A percentile compares a stretch with the other conserved stretches of the same genome.
Evolutionary conservation across 2,797 vertebrate genomes (phyloP).

Genomic region (Loris lydekkerianus): DNA sequence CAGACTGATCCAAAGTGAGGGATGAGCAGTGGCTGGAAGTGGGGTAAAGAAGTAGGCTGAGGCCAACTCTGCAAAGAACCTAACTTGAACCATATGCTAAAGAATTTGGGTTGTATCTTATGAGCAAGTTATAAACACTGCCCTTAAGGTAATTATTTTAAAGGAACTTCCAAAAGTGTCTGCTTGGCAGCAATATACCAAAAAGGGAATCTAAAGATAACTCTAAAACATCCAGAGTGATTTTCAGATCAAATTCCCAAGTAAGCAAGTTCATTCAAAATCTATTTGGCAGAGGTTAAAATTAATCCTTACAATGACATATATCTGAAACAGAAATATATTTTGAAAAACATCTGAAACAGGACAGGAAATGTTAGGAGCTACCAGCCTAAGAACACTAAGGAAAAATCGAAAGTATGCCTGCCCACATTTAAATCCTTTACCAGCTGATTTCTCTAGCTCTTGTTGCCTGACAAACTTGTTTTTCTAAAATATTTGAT

Average conservation of each 20-base stretch:
- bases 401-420: neutral
- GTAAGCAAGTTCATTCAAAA: slow-evolving; percentile 50
- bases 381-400: neutral
- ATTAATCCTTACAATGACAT: slow-evolving; percentile 40
- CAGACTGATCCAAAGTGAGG: neutral
- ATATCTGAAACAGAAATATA: neutral
- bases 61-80: neutral
- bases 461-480: slow-evolving; percentile 51
- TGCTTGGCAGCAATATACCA: slow-evolving; percentile 27
- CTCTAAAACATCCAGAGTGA: slow-evolving; percentile 65
- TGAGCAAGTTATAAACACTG: neutral
- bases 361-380: neutral
- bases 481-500: slow-evolving; percentile 63
- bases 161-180: slow-evolving; percentile 39
- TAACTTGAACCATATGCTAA: neutral
- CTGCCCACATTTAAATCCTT: neutral
- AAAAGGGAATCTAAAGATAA: slow-evolving; percentile 65
- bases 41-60: neutral
- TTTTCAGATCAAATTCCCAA: slow-evolving; percentile 66
- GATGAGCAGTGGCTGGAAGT: neutral
- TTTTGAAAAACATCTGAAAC: slow-evolving; percentile 6
- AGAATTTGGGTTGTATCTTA: slow-evolving; percentile 1
- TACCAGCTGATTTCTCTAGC: slow-evolving; percentile 8
- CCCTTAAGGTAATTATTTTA: slow-evolving; percentile 59
- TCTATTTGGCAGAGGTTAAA: slow-evolving; percentile 44